phyloP scores from a whole-genome alignment of 2,113 vertebrate genomes.

The Rynchops niger region DNA sequence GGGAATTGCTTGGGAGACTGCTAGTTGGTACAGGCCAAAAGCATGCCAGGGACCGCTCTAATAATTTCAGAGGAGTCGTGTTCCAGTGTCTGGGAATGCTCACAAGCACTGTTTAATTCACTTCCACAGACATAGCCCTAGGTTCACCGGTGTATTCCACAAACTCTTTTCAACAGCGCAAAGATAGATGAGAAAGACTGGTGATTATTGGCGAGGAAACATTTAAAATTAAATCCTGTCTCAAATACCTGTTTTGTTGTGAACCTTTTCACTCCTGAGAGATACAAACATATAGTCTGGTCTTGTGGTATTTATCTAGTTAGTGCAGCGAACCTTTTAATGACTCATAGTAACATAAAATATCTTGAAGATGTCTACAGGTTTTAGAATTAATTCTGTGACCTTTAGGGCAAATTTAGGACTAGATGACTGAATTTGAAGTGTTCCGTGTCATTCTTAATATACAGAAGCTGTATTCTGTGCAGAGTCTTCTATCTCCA shows the following conservation, averaged over 20 bases:
- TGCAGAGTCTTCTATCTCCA: background rate
- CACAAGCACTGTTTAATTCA: background rate
- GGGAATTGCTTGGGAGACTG: background rate
- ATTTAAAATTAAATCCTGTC: background rate
- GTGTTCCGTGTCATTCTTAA: background rate
- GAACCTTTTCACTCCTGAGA: background rate
- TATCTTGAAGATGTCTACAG: background rate
- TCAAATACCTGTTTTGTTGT: background rate
- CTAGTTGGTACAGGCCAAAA: slow-evolving; percentile 23
- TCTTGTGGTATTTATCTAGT: background rate
- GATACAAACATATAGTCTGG: background rate
- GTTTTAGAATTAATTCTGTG: background rate
- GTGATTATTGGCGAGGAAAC: background rate
- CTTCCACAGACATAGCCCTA: background rate
- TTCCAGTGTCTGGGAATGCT: background rate
- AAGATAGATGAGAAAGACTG: background rate
- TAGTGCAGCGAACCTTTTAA: background rate
- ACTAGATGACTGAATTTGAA: background rate
- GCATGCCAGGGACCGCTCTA: background rate
- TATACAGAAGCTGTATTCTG: background rate
- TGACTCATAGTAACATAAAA: background rate
- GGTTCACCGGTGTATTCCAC: background rate
- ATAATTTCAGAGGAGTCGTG: background rate
- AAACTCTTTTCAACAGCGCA: background rate
- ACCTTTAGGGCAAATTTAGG: background rate